Evolutionary conservation across 2,888 invertebrate genomes (phyloP), one percentile per base, ranked within the genome.

Genomic region (Cyrtodaria siliqua): DNA sequence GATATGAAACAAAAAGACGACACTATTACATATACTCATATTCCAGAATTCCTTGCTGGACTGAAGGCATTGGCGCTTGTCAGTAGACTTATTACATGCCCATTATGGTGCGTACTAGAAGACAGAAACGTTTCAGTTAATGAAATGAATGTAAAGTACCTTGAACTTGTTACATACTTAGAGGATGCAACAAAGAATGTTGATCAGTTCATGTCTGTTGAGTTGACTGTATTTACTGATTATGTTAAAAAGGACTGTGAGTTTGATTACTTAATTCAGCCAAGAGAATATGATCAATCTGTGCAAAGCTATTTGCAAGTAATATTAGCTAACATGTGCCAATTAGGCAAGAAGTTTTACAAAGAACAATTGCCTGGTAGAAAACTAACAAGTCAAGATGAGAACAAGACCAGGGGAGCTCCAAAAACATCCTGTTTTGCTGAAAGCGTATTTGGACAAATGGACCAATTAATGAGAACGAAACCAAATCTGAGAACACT

Each of bases 41-140:
- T 26, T 62, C 73, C 75, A 12, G 67, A 69, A 44, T 82, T 63
- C 49, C 3, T 83, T 1, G 77, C 80, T 27, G 82, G 68, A 12
- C 56, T 53, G 9, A 85, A 83, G 59, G 83, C 79, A 29, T 53
- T 86, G 9, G 83, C 79, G 6, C 59, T 82, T 9, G 53, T 86
- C 14, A 60, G 69, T 29, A 60, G 63, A 24, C 16, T 73, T 0
- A 20, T 79, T 4, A 75, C 71, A 8, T 53, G 63, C 27, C 79
- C 71, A 47, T 23, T 52, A 6, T 52, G 52, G 52, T 52, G 52
- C 23, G 20, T 52, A 20, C 3, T 52, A 20, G 52, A 52, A 26
- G 52, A 52, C 23, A 52, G 23, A 20, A 4, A 4, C 4, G 16
- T 52, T 8, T 23, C 9, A 6, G 23, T 24, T 20, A 6, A 20